Evolutionary conservation across 1,140 invertebrate species (phyloP).

Genomic region (Trichogramma pretiosum): DNA sequence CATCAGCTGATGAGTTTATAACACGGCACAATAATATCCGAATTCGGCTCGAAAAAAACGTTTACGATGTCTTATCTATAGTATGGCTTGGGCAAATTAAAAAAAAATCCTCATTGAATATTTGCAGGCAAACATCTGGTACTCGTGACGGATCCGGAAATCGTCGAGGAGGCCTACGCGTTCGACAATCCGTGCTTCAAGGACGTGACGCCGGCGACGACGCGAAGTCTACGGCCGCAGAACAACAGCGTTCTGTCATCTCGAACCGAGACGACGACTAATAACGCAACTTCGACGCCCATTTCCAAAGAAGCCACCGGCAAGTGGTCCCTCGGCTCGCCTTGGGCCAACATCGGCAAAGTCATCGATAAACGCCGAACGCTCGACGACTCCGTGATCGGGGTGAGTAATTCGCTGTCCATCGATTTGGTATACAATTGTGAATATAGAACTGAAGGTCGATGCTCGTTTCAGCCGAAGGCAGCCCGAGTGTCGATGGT

Average conservation of each 20-base stretch:
- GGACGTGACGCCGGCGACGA: conserved; percentile 37
- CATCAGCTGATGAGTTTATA: too few species aligned
- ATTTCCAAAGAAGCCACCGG: conserved; percentile 37
- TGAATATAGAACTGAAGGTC: too few species aligned
- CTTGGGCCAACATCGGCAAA: conserved; percentile 49
- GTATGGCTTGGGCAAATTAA: too few species aligned
- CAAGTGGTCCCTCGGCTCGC: conserved; percentile 38
- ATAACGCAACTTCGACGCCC: conserved; percentile 32
- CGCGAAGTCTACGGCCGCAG: conserved; percentile 33
- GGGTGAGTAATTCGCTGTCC: too few species aligned
- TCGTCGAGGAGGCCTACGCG: conserved; percentile 62
- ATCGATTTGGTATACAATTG: too few species aligned
- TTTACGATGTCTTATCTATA: too few species aligned
- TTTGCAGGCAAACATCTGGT: conserved; percentile 61
- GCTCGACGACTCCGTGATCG: conserved; percentile 57
- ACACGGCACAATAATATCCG: too few species aligned
- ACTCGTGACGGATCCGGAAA: conserved; percentile 62
- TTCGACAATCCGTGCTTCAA: conserved; percentile 75
- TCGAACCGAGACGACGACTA: not conserved
- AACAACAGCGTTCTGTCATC: too few species aligned
- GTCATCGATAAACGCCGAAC: conserved; percentile 48
- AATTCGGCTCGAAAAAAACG: too few species aligned
- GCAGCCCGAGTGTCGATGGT: conserved; percentile 51
- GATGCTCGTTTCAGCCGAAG: conserved; percentile 35
- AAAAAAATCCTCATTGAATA: too few species aligned